A percentile compares a stretch with the other conserved stretches of the same genome.
phyloP scores from a whole-genome alignment of 2,888 invertebrate genomes.

The Lagria hirta region DNA sequence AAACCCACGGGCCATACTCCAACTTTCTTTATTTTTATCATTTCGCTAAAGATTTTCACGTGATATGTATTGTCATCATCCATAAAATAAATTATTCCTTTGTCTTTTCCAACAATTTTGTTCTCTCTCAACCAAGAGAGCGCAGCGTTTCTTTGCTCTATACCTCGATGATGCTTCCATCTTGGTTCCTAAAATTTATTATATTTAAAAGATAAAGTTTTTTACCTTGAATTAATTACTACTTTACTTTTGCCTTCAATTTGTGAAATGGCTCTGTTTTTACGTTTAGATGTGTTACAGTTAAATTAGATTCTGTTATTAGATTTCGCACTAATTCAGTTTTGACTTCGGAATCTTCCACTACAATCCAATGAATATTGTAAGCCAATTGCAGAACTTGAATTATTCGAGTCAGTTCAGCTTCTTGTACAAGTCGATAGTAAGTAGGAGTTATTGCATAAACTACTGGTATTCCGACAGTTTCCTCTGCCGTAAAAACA shows the following conservation, averaged over 20 bases:
- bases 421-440: slow-evolving; percentile 84
- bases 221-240: slow-evolving; percentile 6
- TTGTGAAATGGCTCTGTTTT: slow-evolving; percentile 72
- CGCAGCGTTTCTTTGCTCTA: slow-evolving; percentile 86
- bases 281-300: slow-evolving; percentile 65
- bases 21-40: slow-evolving; percentile 76
- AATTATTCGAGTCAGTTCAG: slow-evolving; percentile 87
- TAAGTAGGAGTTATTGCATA: slow-evolving; percentile 94
- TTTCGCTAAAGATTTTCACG: slow-evolving; percentile 87
- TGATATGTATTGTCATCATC: slow-evolving; percentile 97
- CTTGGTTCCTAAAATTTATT: slow-evolving; percentile 62
- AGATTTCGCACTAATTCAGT: slow-evolving; percentile 74
- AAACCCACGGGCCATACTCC: slow-evolving; percentile 96
- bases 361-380: slow-evolving; percentile 90
- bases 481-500: slow-evolving; percentile 40
- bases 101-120: slow-evolving; percentile 56
- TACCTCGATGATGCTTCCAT: slow-evolving; percentile 83
- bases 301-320: slow-evolving; percentile 59
- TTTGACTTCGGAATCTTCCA: slow-evolving; percentile 80
- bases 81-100: slow-evolving; percentile 89
- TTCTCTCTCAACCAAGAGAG: slow-evolving; percentile 77
- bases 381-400: slow-evolving; percentile 84
- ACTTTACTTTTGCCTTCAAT: slow-evolving; percentile 60
- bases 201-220: slow-evolving; percentile 4
- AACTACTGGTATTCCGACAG: slow-evolving; percentile 77